These are phyloP conservation scores for Aphelocoma californica DNA, from an alignment of 2,797 vertebrate genomes.

Conservation along the genomic window DNA sequence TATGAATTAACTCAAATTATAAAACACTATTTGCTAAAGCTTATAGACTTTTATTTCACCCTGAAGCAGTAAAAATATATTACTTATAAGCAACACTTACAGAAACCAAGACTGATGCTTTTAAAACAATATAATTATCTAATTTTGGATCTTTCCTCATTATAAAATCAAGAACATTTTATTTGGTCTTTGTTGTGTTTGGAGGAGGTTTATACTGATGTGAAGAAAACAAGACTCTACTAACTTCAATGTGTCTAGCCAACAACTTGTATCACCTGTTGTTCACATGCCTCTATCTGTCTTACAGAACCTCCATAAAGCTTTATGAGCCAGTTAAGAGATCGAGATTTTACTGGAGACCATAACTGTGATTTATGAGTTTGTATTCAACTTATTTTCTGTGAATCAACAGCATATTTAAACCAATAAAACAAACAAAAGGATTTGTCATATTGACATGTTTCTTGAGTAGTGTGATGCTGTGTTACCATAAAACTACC, in stretches of 20 bases:
- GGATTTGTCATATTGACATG: not conserved
- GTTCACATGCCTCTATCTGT: not conserved
- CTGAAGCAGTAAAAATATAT: not conserved
- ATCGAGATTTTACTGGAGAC: not conserved
- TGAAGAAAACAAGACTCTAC: not conserved
- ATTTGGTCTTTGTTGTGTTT: not conserved
- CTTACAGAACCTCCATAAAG: not conserved
- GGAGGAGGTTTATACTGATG: not conserved
- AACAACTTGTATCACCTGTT: not conserved
- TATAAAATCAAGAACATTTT: not conserved
- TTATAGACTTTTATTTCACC: not conserved
- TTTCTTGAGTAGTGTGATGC: not conserved
- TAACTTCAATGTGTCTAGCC: not conserved
- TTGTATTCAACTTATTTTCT: not conserved
- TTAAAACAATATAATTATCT: not conserved
- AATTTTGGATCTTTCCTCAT: not conserved
- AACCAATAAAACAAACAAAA: not conserved
- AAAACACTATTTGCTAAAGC: not conserved
- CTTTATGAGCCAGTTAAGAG: not conserved
- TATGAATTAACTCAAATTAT: not conserved
- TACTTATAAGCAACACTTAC: not conserved
- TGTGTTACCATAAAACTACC: not conserved
- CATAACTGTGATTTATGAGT: not conserved
- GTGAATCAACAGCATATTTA: not conserved
- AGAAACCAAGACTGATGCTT: not conserved